phyloP scores from a whole-genome alignment of 2,888 invertebrate genomes.

The Priocnemis perturbator region DNA sequence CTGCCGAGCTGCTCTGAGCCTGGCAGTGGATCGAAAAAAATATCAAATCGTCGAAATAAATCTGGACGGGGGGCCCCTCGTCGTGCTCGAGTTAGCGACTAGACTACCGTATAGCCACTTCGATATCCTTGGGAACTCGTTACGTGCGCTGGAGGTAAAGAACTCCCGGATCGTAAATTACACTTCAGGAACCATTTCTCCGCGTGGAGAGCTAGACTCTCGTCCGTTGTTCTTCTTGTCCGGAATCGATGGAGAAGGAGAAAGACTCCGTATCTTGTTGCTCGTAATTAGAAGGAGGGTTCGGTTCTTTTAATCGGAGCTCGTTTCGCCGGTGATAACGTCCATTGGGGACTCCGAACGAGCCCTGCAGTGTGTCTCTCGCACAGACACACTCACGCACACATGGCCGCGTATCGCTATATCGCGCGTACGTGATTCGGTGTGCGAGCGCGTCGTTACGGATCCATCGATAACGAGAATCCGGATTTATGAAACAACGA shows the following conservation, averaged over 20 bases:
- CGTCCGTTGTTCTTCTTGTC: conserved; percentile 12
- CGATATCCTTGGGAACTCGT: conserved; percentile 48
- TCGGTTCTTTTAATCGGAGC: conserved; percentile 37
- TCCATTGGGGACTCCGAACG: conserved; percentile 24
- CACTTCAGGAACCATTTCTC: conserved; percentile 37
- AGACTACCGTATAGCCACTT: conserved; percentile 4
- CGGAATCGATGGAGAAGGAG: conserved; percentile 15
- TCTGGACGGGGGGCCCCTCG: too few species aligned
- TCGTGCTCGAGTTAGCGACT: too few species aligned
- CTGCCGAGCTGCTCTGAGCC: too few species aligned
- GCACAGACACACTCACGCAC: neutral
- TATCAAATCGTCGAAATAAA: too few species aligned
- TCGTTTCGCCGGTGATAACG: conserved; percentile 34
- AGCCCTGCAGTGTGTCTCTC: neutral
- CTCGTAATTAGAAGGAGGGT: conserved; percentile 40
- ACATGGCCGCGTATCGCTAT: neutral
- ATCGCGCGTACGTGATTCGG: conserved; percentile 4
- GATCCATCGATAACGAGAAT: conserved; percentile 60
- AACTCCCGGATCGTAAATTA: conserved; percentile 44
- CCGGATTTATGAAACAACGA: conserved; percentile 56
- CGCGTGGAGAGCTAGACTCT: conserved; percentile 18
- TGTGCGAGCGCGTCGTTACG: conserved; percentile 35
- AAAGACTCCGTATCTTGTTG: conserved; percentile 22
- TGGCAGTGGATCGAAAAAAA: too few species aligned
- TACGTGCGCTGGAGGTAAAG: conserved; percentile 24